Base-by-base conservation (phyloP, 2,113 vertebrate species). In the Pluvianellus socialis region DNA sequence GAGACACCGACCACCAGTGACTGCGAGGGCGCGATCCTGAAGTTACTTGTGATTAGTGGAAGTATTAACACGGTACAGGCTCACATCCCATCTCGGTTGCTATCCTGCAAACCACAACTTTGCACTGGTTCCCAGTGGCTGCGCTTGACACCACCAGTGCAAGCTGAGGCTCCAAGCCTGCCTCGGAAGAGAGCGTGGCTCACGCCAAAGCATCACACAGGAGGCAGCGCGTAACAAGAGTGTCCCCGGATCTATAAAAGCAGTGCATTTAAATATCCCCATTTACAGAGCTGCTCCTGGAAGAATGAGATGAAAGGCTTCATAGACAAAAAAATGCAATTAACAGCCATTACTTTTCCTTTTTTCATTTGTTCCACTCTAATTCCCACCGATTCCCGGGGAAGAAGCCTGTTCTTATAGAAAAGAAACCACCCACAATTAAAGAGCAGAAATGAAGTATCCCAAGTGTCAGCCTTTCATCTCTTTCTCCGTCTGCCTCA, bases 401-500 rank as follows among this genome's bases (percentile, higher is more conserved):
- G 71, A 82, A 94, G 55, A 76, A 16, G 44, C 38, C 44, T 79
- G 76, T 89, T 94, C 66, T 92, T 88, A 86, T 1, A 86, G 93
- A 94, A 89, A 66, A 94, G 88, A 59, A 94, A 74, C 30, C 58
- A 88, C 52, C 67, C 72, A 42, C 94, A 95, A 92, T 91, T 95
- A 91, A 79, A 92, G 85, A 86, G 58, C 89, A 91, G 74, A 70
- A 88, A 88, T 55, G 33, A 86, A 94, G 56, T 68, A 90, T 73
- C 93, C 86, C 79, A 65, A 91, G 93, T 59, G 86, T 89, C 86
- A 96, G 83, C 92, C 84, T 95, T 98, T 97, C 96, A 97, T 89
- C 96, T 94, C 92, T 27, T 52, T 82, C 91, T 93, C 94, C 95
- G 73, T 93, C 89, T 95, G 92, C 79, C 76, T 93, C 91, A 86